Percentiles rank a stretch among this genome's conserved stretches.
These are phyloP conservation scores for Melieria crassipennis DNA, from an alignment of 2,888 invertebrate species.

Conservation along the genomic window DNA sequence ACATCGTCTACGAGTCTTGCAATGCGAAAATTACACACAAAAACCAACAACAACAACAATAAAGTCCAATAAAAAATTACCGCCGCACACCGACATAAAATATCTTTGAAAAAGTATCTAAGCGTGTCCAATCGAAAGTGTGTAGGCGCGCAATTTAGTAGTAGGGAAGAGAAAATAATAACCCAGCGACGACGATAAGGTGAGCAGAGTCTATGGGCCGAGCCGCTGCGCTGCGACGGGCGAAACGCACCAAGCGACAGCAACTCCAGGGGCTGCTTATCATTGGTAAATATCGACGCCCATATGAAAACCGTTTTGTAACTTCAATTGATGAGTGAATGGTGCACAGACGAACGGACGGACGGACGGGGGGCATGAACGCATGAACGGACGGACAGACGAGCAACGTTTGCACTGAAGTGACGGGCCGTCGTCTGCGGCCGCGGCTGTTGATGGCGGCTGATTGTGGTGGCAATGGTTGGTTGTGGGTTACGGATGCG, in stretches of 20 bases:
- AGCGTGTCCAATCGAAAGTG: background rate
- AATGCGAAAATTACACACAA: background rate
- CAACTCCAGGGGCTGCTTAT: conserved; percentile 2
- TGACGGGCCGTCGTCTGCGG: no score
- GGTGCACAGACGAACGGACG: no score
- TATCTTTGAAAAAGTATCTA: conserved; percentile 2
- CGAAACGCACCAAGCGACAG: background rate
- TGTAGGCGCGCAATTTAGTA: conserved; percentile 7
- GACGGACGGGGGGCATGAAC: no score
- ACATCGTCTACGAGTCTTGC: no score
- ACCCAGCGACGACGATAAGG: background rate
- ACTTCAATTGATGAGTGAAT: background rate
- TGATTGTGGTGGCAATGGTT: no score
- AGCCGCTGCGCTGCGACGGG: background rate
- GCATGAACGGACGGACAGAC: background rate
- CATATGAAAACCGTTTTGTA: conserved; percentile 4
- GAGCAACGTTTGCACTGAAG: no score
- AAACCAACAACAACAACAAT: background rate
- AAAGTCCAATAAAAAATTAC: background rate
- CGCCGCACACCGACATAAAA: background rate
- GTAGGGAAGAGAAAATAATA: background rate
- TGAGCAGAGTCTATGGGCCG: background rate
- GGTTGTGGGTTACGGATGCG: background rate
- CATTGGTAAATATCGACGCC: conserved; percentile 5
- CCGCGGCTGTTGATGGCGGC: no score